Evolutionary conservation across 2,113 vertebrate genomes (phyloP).

Genomic region (Pelecanoides urinatrix): DNA sequence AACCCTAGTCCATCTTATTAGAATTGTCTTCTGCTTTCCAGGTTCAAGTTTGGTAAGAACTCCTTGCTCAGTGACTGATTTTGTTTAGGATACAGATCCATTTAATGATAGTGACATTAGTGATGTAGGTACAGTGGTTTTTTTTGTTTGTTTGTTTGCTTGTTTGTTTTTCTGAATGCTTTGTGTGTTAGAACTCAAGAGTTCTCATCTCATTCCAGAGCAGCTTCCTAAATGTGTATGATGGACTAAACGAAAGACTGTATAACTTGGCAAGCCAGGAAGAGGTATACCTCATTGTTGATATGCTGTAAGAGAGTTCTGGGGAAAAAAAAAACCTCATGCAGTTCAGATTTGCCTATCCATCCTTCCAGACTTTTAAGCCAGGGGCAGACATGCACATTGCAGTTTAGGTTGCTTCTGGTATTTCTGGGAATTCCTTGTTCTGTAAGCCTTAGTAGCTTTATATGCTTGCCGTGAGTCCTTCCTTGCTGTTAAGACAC

Average conservation of each 20-base stretch:
- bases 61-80: neutral
- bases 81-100: neutral
- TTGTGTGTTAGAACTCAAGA: neutral
- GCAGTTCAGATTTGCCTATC: neutral
- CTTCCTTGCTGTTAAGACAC: neutral
- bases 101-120: neutral
- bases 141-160: neutral
- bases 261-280: neutral
- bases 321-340: neutral
- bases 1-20: neutral
- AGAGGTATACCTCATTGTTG: neutral
- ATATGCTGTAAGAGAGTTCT: neutral
- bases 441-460: neutral
- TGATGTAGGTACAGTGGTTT: accelerated
- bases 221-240: neutral
- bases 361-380: neutral
- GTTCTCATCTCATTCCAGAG: neutral
- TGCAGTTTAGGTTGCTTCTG: neutral
- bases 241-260: neutral
- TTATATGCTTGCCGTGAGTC: neutral
- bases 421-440: neutral
- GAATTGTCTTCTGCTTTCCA: neutral
- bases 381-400: accelerated
- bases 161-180: neutral
- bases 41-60: neutral